Evolutionary conservation across 2,888 invertebrate species (phyloP), one percentile per base, ranked within the genome.

Genomic region (Hypercompe scribonia): DNA sequence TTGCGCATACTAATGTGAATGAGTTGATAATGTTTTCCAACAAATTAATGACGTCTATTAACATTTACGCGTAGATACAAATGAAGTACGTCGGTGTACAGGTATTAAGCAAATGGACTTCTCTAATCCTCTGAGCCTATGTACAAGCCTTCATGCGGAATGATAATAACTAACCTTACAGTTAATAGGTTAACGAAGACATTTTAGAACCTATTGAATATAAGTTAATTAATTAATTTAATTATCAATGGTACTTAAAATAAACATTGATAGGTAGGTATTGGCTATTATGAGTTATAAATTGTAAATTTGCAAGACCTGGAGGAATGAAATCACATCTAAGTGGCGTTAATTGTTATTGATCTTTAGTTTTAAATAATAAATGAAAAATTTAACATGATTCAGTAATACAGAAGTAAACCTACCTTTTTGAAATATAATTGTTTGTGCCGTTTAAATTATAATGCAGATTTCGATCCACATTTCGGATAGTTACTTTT

Each of bases 1-100:
- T 79, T 77, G 31, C 58, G 42, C 28, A 74, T 71, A 58, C 70
- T 69, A 78, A 78, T 78, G 24, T 46, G 36, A 64, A 64, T 78
- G 36, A 73, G 68, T 68, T 5, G 50, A 68, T 72, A 68, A 72
- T 71, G 28, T 42, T 67, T 36, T 8, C 34, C 13, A 65, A 39
- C 54, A 58, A 65, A 33, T 39, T 21, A 63, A 28, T 72, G 46
- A 61, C 34, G 65, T n/a, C 28, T 65, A 21, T 54, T 36, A 50
- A 65, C 54, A 54, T 58, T 58, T 58, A 18, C 21, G 36, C 24
- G 36, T 65, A n/a, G 36, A 65, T 36, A 3, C 36, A 36, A 46
- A 33, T 46, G 18, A 42, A 11, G 18, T 61, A 61, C 18, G 2
- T 31, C 31, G 2, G 31, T 5, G 7, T 61, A 18, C 61, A 61